These are phyloP conservation scores for Drosophila guanche DNA, from an alignment of 1,140 invertebrate genomes.

Conservation along the genomic window DNA sequence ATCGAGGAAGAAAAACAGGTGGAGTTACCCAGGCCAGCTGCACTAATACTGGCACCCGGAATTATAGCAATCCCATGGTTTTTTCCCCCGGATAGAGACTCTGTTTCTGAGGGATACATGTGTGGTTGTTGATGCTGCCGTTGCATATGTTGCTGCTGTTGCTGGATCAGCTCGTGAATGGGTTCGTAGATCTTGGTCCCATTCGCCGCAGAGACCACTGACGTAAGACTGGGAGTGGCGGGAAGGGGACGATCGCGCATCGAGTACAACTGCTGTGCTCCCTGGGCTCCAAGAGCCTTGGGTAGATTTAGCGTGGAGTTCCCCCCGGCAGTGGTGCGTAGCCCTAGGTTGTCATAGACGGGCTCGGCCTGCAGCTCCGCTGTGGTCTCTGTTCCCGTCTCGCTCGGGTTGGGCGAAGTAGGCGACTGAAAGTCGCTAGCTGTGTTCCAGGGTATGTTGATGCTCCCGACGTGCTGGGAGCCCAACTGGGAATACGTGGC, in stretches of 20 bases:
- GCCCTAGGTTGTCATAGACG: constrained; percentile 92
- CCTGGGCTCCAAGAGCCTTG: constrained; percentile 84
- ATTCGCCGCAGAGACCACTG: constrained; percentile 85
- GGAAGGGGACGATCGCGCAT: constrained; percentile 87
- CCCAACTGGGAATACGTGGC: constrained; percentile 92
- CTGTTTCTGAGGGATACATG: constrained; percentile 62
- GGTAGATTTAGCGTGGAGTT: constrained; percentile 91
- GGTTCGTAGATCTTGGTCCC: constrained; percentile 76
- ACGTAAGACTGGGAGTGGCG: constrained; percentile 84
- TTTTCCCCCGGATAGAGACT: constrained; percentile 65
- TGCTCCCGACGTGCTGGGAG: constrained; percentile 85
- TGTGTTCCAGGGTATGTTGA: constrained; percentile 76
- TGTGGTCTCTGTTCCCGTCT: constrained; percentile 84
- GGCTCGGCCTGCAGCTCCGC: constrained; percentile 87
- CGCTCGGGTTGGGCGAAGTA: constrained; percentile 84
- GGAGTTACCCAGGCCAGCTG: constrained; percentile 34
- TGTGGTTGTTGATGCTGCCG: constrained; percentile 42
- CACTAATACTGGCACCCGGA: constrained; percentile 61
- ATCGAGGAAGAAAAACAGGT: constrained; percentile 1
- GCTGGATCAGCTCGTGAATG: constrained; percentile 78
- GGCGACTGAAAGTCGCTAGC: constrained; percentile 76
- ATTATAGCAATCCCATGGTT: constrained; percentile 67
- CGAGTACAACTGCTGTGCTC: constrained; percentile 83
- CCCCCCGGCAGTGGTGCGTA: constrained; percentile 92
- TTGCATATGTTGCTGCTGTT: constrained; percentile 57